A percentile compares a stretch with the other conserved stretches of the same genome.
phyloP scores from a whole-genome alignment of 2,888 invertebrate genomes.

The Acanthosepion pharaonis region DNA sequence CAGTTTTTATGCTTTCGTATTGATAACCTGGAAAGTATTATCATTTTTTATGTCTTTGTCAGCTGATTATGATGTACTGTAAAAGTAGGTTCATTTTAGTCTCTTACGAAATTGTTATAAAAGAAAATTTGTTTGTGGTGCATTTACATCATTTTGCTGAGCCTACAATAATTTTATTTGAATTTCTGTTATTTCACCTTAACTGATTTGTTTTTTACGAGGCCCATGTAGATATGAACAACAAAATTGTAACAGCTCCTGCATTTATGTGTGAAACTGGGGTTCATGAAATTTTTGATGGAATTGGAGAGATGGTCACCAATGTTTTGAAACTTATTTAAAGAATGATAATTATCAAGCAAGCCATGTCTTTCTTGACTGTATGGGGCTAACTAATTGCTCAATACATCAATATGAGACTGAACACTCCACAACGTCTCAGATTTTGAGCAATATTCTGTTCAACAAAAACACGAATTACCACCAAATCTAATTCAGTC shows the following conservation, averaged over 20 bases:
- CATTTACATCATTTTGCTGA: no score
- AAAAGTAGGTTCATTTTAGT: no score
- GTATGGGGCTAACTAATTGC: neutral
- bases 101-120: no score
- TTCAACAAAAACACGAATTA: neutral
- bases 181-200: neutral
- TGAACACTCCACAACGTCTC: neutral
- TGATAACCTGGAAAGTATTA: no score
- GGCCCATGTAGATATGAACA: conserved; percentile 75
- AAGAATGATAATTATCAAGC: neutral
- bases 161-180: no score
- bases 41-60: no score
- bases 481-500: neutral
- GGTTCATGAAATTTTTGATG: conserved; percentile 77
- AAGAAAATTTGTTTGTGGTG: no score
- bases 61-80: no score
- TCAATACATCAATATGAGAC: neutral
- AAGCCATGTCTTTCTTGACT: neutral
- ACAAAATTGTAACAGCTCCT: conserved; percentile 78
- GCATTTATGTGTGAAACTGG: conserved; percentile 78
- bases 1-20: no score
- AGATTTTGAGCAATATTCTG: neutral
- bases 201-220: conserved; percentile 25
- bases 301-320: conserved; percentile 77
- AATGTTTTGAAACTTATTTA: conserved; percentile 66